Conservation (phyloP, 1,140 invertebrate species). For the Anoplolepis gracilipes region DNA sequence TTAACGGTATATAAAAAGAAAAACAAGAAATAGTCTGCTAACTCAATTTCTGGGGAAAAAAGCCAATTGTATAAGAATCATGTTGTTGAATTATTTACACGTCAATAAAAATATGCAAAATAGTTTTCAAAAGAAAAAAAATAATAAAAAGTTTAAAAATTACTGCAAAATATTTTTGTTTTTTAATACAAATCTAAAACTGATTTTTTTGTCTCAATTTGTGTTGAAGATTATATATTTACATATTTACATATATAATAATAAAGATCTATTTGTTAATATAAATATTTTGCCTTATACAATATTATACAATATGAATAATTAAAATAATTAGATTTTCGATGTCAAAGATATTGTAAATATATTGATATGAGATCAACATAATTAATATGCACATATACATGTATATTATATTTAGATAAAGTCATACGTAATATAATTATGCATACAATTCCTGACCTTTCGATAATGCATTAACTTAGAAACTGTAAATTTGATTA, state of each 20-base stretch:
- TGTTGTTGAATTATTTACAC: neutral
- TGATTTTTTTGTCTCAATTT: neutral
- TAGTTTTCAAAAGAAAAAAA: neutral
- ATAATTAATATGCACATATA: neutral
- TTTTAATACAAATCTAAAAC: neutral
- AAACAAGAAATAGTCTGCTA: neutral
- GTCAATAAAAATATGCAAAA: neutral
- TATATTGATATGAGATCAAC: neutral
- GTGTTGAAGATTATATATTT: neutral
- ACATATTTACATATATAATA: neutral
- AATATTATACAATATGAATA: neutral
- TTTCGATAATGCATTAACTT: constrained; percentile 31
- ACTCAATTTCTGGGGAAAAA: neutral
- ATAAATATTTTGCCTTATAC: neutral
- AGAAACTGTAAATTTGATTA: constrained; percentile 33
- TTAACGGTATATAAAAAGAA: neutral
- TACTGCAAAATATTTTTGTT: neutral
- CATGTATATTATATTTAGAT: neutral
- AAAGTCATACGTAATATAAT: neutral
- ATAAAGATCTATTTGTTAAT: neutral
- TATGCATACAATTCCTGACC: constrained; percentile 11
- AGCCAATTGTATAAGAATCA: neutral
- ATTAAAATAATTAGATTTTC: neutral
- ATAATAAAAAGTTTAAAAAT: neutral
- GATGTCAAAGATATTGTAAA: neutral